Percentiles rank a stretch among this genome's conserved stretches.
Conservation (phyloP, 2,113 vertebrate genomes). For the Phylloscopus trochiloides region DNA sequence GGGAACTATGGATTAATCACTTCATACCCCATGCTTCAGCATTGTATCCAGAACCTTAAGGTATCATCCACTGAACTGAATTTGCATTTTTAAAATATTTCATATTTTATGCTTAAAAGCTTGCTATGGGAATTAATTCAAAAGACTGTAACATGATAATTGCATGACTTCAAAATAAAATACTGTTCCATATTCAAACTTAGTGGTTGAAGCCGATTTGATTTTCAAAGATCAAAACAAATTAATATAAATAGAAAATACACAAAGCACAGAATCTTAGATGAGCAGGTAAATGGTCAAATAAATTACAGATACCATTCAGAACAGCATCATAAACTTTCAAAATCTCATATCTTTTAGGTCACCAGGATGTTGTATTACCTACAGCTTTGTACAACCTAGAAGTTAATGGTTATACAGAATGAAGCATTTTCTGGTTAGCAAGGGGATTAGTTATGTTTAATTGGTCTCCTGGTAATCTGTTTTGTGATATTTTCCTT, state of each 20-base stretch:
- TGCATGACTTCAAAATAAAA: neutral
- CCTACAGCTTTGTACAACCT: neutral
- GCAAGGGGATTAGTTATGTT: conserved; percentile 13
- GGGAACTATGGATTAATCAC: neutral
- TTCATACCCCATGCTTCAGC: accelerated
- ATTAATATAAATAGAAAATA: neutral
- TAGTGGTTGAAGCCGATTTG: neutral
- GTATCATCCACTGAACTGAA: neutral
- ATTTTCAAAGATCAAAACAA: neutral
- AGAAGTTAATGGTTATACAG: conserved; percentile 37
- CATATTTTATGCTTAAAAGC: neutral
- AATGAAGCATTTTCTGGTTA: neutral
- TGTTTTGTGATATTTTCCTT: neutral
- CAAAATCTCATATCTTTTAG: neutral
- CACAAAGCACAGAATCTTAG: neutral
- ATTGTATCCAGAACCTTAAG: neutral
- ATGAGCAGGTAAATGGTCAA: neutral
- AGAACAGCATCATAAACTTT: neutral
- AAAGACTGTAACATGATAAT: neutral
- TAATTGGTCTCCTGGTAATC: neutral
- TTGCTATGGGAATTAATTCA: neutral
- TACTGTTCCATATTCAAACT: neutral
- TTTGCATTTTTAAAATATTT: neutral
- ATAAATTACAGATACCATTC: neutral
- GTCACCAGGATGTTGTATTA: neutral